Conservation (phyloP, 2,888 invertebrate species). For the Drosophila anceps region DNA sequence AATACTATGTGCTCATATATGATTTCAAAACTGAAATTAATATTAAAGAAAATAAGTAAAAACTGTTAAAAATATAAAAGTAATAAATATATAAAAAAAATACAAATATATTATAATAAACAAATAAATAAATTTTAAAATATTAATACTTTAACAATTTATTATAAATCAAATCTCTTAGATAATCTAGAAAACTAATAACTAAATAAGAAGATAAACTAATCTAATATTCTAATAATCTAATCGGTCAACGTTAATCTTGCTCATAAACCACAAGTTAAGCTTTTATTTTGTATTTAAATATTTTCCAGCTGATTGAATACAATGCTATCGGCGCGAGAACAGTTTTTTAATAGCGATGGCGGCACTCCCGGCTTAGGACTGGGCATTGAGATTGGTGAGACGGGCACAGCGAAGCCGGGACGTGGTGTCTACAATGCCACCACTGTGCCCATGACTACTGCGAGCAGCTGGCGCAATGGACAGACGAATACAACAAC, state of each 20-base stretch:
- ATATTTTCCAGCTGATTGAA: constrained; percentile 50
- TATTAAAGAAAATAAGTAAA: background rate
- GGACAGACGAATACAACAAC: constrained; percentile 41
- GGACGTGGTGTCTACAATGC: constrained; percentile 74
- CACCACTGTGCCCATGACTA: constrained; percentile 76
- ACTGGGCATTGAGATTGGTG: constrained; percentile 73
- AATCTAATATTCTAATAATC: background rate
- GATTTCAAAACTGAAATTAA: background rate
- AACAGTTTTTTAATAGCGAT: constrained; percentile 75
- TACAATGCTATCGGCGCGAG: constrained; percentile 76
- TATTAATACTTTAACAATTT: background rate
- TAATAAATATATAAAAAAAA: background rate
- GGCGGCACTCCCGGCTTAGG: constrained; percentile 66
- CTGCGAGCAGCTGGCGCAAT: constrained; percentile 56
- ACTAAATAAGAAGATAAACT: background rate
- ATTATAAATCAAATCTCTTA: background rate
- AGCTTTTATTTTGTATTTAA: background rate
- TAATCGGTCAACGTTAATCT: background rate
- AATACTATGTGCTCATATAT: too few species aligned
- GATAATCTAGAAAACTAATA: background rate
- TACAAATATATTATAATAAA: background rate
- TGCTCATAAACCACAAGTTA: background rate
- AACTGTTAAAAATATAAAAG: background rate
- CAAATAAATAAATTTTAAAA: background rate
- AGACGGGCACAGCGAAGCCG: constrained; percentile 42